Percentiles rank a stretch among this genome's conserved stretches.
Conservation (phyloP, 2,113 vertebrate genomes). For the Struthidea cinerea region DNA sequence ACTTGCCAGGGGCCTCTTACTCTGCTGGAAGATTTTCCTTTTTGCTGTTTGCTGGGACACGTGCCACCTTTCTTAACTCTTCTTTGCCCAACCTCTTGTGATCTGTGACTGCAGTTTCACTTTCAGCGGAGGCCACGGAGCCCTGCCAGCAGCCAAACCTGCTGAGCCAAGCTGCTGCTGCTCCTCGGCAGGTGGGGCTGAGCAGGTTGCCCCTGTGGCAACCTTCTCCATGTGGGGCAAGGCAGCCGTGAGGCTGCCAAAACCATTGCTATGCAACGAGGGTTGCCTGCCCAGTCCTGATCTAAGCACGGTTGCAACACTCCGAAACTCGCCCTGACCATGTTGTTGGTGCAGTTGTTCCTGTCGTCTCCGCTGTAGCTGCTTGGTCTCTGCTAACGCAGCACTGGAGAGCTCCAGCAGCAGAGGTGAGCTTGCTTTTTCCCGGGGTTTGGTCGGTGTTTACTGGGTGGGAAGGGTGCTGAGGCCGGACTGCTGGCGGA, state of each 20-base stretch:
- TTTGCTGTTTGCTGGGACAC: background rate
- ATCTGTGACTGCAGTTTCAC: background rate
- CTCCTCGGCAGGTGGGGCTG: background rate
- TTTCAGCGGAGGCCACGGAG: background rate
- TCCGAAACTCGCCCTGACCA: background rate
- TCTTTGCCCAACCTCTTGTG: background rate
- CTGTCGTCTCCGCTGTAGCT: background rate
- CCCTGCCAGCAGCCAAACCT: background rate
- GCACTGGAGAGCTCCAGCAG: background rate
- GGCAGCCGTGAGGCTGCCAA: background rate
- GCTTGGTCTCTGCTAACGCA: background rate
- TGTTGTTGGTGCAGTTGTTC: background rate
- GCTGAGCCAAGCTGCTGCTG: background rate
- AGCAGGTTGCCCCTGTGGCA: background rate
- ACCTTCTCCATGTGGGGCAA: background rate
- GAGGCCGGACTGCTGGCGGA: background rate
- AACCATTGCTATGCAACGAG: accelerated
- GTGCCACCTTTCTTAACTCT: background rate
- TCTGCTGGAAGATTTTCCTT: background rate
- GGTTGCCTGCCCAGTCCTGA: background rate
- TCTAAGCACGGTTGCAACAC: background rate
- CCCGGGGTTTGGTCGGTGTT: accelerated
- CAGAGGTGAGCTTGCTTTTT: background rate
- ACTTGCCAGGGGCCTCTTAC: background rate
- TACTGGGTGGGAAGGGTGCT: background rate